Conservation (phyloP, 2,113 vertebrate species). For the Albula goreensis region DNA sequence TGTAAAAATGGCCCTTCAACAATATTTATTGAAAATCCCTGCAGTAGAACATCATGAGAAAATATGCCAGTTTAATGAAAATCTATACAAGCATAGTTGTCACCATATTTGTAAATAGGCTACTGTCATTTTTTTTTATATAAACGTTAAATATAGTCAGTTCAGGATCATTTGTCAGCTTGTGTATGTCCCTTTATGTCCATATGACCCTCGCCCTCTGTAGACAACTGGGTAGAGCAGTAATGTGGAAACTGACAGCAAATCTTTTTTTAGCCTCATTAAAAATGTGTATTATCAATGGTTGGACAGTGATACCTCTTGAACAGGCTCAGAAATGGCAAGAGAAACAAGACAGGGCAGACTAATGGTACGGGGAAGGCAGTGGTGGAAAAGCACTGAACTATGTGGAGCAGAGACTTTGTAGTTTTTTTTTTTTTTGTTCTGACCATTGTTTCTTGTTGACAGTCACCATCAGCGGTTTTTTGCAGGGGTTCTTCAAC, state of each 20-base stretch:
- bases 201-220: neutral
- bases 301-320: neutral
- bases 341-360: neutral
- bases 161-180: no score
- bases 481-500: neutral
- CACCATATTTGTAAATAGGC: no score
- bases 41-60: no score
- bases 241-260: neutral
- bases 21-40: no score
- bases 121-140: no score
- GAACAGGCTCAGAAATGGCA: neutral
- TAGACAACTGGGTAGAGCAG: neutral
- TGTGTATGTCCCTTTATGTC: no score
- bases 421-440: neutral
- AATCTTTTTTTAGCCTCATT: neutral
- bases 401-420: neutral
- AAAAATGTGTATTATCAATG: neutral
- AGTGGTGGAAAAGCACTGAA: neutral
- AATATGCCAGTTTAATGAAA: no score
- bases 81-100: no score
- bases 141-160: no score
- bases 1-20: no score
- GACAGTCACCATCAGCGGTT: neutral
- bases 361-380: neutral
- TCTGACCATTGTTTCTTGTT: neutral